These are phyloP conservation scores for Bubo bubo DNA, from an alignment of 2,113 vertebrate species.

Conservation along the genomic window DNA sequence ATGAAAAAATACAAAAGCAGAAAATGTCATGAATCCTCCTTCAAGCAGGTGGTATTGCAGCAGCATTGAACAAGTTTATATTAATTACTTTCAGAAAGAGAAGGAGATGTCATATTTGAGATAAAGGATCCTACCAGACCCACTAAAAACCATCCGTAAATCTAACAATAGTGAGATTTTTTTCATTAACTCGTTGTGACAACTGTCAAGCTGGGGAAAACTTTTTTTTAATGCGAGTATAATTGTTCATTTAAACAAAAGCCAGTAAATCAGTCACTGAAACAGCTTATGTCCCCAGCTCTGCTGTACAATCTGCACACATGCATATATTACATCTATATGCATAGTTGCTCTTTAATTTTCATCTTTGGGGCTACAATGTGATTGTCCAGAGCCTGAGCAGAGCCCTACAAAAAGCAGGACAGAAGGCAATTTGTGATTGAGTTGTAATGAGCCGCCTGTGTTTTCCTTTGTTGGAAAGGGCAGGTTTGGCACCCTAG, in stretches of 20 bases:
- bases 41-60: conserved; percentile 19
- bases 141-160: neutral
- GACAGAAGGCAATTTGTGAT: neutral
- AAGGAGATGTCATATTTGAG: conserved; percentile 20
- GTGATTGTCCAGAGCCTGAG: neutral
- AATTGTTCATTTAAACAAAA: conserved; percentile 48
- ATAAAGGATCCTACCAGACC: conserved; percentile 1
- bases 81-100: conserved; percentile 38
- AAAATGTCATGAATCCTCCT: conserved; percentile 7
- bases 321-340: neutral
- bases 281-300: neutral
- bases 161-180: conserved; percentile 16
- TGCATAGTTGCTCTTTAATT: neutral
- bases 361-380: neutral
- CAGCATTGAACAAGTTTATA: conserved; percentile 1
- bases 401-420: neutral
- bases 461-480: neutral
- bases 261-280: conserved; percentile 9
- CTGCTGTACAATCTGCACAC: neutral
- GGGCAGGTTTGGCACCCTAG: neutral
- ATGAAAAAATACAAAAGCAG: conserved; percentile 10
- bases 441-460: neutral
- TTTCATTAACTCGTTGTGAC: conserved; percentile 24
- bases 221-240: conserved; percentile 29
- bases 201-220: conserved; percentile 39